phyloP scores from a whole-genome alignment of 2,888 invertebrate genomes.

The Heterodera filipjevi region DNA sequence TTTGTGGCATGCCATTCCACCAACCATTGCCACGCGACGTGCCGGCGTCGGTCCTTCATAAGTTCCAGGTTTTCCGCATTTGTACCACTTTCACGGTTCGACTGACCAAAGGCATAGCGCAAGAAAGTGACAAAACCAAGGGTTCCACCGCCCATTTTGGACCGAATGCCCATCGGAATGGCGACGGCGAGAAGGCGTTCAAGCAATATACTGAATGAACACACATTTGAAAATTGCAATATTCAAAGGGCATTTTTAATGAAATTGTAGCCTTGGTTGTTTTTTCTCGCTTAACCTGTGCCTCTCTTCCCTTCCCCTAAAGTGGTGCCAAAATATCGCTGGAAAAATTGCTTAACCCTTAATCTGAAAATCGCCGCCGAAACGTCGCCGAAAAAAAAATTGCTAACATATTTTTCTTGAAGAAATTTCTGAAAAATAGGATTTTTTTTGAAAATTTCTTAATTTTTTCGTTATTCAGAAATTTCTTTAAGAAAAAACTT shows the following conservation, averaged over 20 bases:
- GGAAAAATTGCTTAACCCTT: too few relatives aligned
- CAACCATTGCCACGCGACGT: background rate
- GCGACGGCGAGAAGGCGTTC: background rate
- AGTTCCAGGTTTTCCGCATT: background rate
- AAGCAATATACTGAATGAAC: background rate
- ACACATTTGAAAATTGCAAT: background rate
- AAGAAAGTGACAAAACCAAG: background rate
- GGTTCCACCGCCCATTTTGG: background rate
- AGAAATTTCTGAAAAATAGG: too few relatives aligned
- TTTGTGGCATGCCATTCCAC: background rate
- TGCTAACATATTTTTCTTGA: too few relatives aligned
- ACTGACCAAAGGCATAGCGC: background rate
- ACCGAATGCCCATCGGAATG: background rate
- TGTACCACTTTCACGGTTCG: background rate
- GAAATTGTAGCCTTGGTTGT: too few relatives aligned
- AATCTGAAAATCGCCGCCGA: too few relatives aligned
- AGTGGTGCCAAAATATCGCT: too few relatives aligned
- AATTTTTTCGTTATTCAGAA: too few relatives aligned
- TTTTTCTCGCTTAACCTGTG: too few relatives aligned
- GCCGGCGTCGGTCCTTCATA: background rate
- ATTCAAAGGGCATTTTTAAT: too few relatives aligned
- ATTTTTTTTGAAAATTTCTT: background rate
- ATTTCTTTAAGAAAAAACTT: too few relatives aligned
- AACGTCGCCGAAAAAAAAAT: too few relatives aligned
- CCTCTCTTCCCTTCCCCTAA: too few relatives aligned